Conservation (phyloP, 2,113 vertebrate species). For the Solea solea region DNA sequence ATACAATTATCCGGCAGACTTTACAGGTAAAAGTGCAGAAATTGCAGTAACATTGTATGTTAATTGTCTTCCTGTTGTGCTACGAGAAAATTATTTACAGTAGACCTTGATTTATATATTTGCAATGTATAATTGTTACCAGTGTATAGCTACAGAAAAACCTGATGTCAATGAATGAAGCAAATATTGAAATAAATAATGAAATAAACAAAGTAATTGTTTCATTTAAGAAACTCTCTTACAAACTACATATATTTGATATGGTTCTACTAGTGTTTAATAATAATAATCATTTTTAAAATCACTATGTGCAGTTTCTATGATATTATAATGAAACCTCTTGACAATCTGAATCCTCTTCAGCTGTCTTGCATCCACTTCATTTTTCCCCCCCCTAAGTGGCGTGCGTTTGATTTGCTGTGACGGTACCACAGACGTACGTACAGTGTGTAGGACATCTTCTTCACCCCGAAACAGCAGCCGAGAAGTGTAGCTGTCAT, state of each 20-base stretch:
- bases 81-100: not conserved
- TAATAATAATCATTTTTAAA: not conserved
- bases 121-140: not conserved
- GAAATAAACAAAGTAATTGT: no score
- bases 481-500: constrained; percentile 76
- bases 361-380: constrained; percentile 32
- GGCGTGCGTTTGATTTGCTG: constrained; percentile 39
- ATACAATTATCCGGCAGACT: no score
- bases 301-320: no score
- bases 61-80: not conserved
- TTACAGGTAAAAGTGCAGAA: not conserved
- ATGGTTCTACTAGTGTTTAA: not conserved
- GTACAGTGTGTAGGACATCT: constrained; percentile 50
- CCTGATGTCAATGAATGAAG: not conserved
- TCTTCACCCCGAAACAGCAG: constrained; percentile 57
- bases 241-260: no score
- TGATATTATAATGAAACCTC: no score
- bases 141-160: not conserved
- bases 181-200: no score
- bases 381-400: constrained; percentile 21
- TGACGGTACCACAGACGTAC: constrained; percentile 35
- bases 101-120: not conserved
- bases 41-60: not conserved
- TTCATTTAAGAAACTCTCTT: no score
- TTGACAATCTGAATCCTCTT: constrained; percentile 12